phyloP scores from a whole-genome alignment of 1,140 invertebrate species.

The Cotesia typhae region DNA sequence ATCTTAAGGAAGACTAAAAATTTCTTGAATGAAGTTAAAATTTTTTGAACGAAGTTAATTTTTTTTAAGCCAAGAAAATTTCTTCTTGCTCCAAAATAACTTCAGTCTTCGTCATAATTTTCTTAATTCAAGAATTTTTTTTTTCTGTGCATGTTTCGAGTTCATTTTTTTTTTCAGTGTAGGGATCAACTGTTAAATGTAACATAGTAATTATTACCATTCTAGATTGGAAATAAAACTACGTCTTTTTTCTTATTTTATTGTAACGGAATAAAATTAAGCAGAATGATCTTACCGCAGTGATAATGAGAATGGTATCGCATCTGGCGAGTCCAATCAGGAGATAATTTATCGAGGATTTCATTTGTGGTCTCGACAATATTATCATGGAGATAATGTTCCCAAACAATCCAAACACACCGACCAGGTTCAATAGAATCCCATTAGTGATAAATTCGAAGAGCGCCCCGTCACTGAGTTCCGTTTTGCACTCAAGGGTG shows the following conservation, averaged over 20 bases:
- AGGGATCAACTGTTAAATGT: no score
- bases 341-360: slow-evolving; percentile 92
- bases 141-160: no score
- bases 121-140: no score
- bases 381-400: slow-evolving; percentile 92
- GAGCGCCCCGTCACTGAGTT: slow-evolving; percentile 65
- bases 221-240: neutral
- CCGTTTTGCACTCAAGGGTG: slow-evolving; percentile 58
- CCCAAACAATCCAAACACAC: slow-evolving; percentile 85
- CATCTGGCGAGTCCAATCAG: slow-evolving; percentile 90
- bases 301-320: slow-evolving; percentile 88
- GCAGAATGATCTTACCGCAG: slow-evolving; percentile 67
- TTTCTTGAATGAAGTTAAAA: no score
- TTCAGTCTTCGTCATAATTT: no score
- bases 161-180: no score
- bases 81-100: no score
- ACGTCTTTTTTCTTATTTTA: neutral
- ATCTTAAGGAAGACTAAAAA: no score
- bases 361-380: slow-evolving; percentile 90
- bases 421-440: slow-evolving; percentile 82
- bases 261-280: neutral
- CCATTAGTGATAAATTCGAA: slow-evolving; percentile 87
- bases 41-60: no score
- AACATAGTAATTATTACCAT: neutral
- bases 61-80: no score